Conservation (phyloP, 1,140 invertebrate species). For the Atta cephalotes region DNA sequence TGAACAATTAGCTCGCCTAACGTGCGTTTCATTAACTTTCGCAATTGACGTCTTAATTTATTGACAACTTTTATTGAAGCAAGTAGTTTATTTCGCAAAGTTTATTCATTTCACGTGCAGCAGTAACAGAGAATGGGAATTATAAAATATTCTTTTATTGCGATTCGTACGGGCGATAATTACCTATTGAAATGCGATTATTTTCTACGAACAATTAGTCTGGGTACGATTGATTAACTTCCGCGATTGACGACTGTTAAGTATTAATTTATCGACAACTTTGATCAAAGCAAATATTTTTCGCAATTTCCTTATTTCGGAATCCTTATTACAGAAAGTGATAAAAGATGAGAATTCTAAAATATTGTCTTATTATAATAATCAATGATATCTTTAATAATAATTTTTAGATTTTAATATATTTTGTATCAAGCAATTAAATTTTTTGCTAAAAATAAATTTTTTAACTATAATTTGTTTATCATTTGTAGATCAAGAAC, state of each 20-base stretch:
- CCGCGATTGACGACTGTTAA: not conserved
- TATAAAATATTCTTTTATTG: not conserved
- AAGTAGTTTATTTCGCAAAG: not conserved
- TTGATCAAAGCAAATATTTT: not conserved
- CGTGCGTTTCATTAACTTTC: not conserved
- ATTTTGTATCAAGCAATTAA: not conserved
- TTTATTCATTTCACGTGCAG: not conserved
- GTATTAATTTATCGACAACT: not conserved
- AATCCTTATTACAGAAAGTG: not conserved
- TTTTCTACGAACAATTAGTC: not conserved
- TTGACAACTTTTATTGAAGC: not conserved
- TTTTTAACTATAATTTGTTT: constrained; percentile 11
- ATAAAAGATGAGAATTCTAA: not conserved
- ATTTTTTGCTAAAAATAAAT: not conserved
- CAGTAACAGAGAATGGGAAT: not conserved
- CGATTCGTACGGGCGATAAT: not conserved
- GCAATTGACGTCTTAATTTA: not conserved
- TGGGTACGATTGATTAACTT: not conserved
- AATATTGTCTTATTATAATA: not conserved
- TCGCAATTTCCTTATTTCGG: not conserved
- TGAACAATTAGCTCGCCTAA: not conserved
- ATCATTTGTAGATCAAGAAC: not conserved
- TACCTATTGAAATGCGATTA: not conserved
- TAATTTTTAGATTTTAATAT: not conserved
- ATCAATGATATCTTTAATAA: not conserved